These are phyloP conservation scores for Tetragonisca angustula DNA, from an alignment of 2,888 invertebrate genomes.

Conservation along the genomic window DNA sequence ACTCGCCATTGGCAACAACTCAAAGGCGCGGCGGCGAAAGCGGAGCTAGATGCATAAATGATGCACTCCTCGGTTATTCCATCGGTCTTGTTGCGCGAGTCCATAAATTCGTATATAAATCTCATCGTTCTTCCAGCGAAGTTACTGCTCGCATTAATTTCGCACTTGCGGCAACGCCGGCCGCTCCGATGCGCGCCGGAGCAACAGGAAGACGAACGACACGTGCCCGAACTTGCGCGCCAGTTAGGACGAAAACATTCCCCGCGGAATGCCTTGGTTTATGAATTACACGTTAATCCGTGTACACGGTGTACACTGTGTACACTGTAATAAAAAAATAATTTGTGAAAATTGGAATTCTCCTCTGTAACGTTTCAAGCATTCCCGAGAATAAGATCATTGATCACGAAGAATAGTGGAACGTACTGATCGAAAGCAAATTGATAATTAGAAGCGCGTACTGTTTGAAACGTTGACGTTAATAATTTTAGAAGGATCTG, in stretches of 20 bases:
- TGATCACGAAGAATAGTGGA: not conserved
- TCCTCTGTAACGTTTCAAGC: not conserved
- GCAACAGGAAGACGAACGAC: conserved; percentile 60
- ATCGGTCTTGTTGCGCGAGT: conserved; percentile 62
- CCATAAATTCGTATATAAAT: conserved; percentile 68
- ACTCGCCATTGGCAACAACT: conserved; percentile 46
- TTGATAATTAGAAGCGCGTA: too few species aligned
- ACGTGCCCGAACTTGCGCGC: conserved; percentile 39
- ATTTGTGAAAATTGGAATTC: not conserved
- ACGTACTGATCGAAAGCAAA: not conserved
- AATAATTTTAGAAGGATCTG: not conserved
- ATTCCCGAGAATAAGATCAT: not conserved
- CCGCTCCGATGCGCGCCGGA: conserved; percentile 44
- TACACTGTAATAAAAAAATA: not conserved
- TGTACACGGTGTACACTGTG: not conserved
- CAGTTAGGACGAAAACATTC: not conserved
- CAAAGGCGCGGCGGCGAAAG: conserved; percentile 48
- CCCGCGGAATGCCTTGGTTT: conserved; percentile 19
- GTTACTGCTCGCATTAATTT: conserved; percentile 72
- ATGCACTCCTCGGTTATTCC: conserved; percentile 62
- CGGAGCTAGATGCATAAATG: conserved; percentile 63
- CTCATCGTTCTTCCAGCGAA: conserved; percentile 66
- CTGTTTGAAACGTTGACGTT: too few species aligned
- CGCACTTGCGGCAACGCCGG: conserved; percentile 56
- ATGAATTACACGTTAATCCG: conserved; percentile 4